Conservation (phyloP, 2,113 vertebrate genomes). For the Ellobius talpinus region DNA sequence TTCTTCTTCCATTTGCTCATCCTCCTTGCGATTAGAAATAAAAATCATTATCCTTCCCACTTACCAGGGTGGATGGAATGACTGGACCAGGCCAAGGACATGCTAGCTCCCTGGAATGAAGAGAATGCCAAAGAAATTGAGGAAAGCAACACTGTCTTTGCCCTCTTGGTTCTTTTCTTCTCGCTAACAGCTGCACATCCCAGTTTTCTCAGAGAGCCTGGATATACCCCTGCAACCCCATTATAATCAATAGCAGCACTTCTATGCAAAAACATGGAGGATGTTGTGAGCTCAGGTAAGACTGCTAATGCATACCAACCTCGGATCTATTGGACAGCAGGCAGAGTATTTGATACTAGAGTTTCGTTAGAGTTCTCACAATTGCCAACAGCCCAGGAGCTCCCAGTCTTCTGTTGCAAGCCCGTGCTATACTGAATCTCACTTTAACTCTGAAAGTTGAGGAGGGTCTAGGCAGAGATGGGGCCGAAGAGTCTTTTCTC, state of each 20-base stretch:
- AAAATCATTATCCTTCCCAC: background rate
- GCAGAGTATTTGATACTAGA: background rate
- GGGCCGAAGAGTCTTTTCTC: background rate
- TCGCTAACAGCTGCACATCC: background rate
- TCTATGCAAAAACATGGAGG: background rate
- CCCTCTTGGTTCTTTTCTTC: background rate
- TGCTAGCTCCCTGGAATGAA: background rate
- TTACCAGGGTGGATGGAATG: background rate
- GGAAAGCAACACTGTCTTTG: background rate
- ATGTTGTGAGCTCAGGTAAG: background rate
- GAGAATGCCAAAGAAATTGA: background rate
- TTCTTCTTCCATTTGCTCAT: background rate
- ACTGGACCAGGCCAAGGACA: background rate
- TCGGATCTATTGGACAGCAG: background rate
- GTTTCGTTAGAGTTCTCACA: background rate
- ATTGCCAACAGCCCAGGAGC: background rate
- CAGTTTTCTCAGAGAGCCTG: background rate
- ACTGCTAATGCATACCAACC: background rate
- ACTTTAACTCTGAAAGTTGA: background rate
- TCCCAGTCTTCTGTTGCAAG: background rate
- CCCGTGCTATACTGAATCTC: background rate
- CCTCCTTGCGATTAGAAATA: background rate
- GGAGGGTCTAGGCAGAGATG: background rate
- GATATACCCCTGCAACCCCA: background rate
- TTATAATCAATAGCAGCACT: background rate